phyloP scores from a whole-genome alignment of 2,797 vertebrate genomes.

The Cephalopachus bancanus region DNA sequence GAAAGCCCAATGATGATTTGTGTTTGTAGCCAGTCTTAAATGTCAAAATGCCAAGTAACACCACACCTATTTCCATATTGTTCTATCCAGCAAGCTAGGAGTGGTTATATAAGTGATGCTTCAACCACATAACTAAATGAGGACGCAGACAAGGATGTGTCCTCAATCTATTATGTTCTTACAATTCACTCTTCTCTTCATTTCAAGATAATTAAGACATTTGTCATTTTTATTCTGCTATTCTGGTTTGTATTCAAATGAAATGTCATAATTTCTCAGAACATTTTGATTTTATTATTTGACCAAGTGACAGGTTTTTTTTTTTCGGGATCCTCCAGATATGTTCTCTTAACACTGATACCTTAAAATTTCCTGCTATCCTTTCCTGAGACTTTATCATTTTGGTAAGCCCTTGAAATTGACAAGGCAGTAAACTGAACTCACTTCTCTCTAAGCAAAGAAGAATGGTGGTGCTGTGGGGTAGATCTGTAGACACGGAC shows the following conservation, averaged over 20 bases:
- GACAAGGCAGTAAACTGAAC: background rate
- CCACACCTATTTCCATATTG: background rate
- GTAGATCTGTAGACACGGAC: background rate
- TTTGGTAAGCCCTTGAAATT: conserved; percentile 30
- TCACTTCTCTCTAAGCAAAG: background rate
- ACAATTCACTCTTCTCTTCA: background rate
- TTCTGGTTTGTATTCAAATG: conserved; percentile 52
- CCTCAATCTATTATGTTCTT: conserved; percentile 36
- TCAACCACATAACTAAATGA: conserved; percentile 43
- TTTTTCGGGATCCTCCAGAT: background rate
- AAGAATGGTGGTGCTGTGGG: background rate
- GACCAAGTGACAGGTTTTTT: conserved; percentile 57
- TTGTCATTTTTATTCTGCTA: conserved; percentile 65
- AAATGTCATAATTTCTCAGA: conserved; percentile 59
- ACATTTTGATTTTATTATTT: conserved; percentile 62
- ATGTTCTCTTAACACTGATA: background rate
- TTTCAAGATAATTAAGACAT: conserved; percentile 64
- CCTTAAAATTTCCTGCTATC: conserved; percentile 49
- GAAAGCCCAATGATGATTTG: background rate
- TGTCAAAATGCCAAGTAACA: conserved; percentile 27
- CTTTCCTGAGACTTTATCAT: conserved; percentile 47
- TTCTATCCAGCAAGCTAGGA: background rate
- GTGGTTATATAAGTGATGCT: background rate
- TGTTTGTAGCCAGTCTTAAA: conserved; percentile 31
- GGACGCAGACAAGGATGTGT: background rate